Conservation (phyloP, 1,140 invertebrate genomes). For the Drosophila truncata region DNA sequence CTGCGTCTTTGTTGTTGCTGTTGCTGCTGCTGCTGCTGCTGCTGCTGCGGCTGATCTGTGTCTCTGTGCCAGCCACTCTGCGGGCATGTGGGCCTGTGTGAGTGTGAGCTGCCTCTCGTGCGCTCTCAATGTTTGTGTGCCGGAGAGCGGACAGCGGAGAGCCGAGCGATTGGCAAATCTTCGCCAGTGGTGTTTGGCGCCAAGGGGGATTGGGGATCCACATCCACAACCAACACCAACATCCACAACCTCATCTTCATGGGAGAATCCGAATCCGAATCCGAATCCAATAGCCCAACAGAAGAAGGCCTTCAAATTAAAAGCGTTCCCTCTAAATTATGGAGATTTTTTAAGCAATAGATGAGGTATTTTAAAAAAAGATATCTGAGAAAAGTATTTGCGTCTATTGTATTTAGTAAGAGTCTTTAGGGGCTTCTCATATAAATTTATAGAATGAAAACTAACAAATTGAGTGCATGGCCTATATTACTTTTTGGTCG, state of each 20-base stretch:
- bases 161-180: conserved; percentile 79
- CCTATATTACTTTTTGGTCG: neutral
- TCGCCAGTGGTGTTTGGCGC: conserved; percentile 60
- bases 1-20: conserved; percentile 68
- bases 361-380: conserved; percentile 7
- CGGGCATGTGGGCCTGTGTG: conserved; percentile 21
- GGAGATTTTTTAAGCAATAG: conserved; percentile 24
- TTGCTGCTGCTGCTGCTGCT: conserved; percentile 43
- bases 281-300: conserved; percentile 22
- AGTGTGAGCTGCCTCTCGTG: conserved; percentile 29
- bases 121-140: conserved; percentile 32
- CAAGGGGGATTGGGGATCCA: conserved; percentile 31
- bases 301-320: conserved; percentile 43
- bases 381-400: conserved; percentile 7
- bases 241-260: conserved; percentile 30
- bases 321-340: conserved; percentile 38
- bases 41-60: conserved; percentile 47
- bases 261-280: conserved; percentile 35
- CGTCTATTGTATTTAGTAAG: conserved; percentile 14
- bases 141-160: conserved; percentile 38
- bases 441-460: neutral
- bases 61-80: conserved; percentile 49
- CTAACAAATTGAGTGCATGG: neutral
- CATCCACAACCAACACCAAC: conserved; percentile 23
- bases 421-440: neutral